Evolutionary conservation across 2,888 invertebrate species (phyloP).

Genomic region (Drosophila barbarae): DNA sequence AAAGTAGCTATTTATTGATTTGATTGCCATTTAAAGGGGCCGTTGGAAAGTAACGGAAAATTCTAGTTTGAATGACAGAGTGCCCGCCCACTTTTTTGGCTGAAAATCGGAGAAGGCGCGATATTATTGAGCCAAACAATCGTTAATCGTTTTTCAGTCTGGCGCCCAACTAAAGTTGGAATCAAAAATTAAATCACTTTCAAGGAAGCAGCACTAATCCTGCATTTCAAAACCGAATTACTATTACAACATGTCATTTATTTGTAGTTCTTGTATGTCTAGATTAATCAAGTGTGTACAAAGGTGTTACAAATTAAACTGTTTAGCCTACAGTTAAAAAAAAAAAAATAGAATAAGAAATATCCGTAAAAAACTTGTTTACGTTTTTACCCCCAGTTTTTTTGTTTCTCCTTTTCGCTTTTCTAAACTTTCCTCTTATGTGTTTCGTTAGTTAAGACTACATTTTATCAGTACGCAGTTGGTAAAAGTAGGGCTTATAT

Average conservation of each 20-base stretch:
- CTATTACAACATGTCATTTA: conserved; percentile 44
- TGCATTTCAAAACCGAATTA: conserved; percentile 1
- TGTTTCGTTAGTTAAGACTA: conserved; percentile 13
- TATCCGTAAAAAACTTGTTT: conserved; percentile 3
- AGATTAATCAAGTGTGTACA: conserved; percentile 27
- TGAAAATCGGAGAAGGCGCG: no score
- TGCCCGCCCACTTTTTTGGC: no score
- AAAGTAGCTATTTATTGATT: no score
- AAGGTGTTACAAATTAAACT: conserved; percentile 16
- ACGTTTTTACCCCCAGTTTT: background rate
- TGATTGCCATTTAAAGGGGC: no score
- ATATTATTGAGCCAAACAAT: background rate
- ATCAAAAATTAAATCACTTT: background rate
- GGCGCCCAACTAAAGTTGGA: background rate
- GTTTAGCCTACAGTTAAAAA: conserved; percentile 12
- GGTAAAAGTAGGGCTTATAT: conserved; percentile 5
- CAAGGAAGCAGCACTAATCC: background rate
- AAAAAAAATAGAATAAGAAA: background rate
- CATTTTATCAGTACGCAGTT: conserved; percentile 57
- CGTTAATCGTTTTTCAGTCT: conserved; percentile 5
- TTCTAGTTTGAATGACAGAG: no score
- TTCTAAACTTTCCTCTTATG: background rate
- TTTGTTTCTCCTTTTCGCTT: background rate
- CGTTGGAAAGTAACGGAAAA: no score
- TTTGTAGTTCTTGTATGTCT: conserved; percentile 41